Conservation (phyloP, 2,888 invertebrate species). For the Cephus pygmeus region DNA sequence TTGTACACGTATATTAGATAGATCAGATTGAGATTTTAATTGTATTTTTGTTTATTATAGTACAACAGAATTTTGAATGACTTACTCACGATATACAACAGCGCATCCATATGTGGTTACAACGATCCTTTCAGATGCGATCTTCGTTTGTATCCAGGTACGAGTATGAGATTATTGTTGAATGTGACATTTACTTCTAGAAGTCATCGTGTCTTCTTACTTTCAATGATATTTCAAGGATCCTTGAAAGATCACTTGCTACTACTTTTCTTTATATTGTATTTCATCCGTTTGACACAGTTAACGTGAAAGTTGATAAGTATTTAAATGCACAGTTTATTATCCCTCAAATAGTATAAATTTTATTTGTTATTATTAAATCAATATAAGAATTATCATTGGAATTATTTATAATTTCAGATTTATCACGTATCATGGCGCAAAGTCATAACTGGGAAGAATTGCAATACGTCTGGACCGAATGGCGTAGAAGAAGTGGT, state of each 20-base stretch:
- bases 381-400: slow-evolving; percentile 1
- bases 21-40: background rate
- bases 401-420: slow-evolving; percentile 47
- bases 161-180: slow-evolving; percentile 43
- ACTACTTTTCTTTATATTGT: too few relatives aligned
- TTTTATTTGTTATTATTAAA: background rate
- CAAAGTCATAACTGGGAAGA: slow-evolving; percentile 88
- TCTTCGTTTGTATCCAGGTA: slow-evolving; percentile 82
- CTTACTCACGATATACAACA: slow-evolving; percentile 88
- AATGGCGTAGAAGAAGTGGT: slow-evolving; percentile 86
- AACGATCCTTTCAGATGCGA: slow-evolving; percentile 87
- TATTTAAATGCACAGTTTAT: background rate
- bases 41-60: slow-evolving; percentile 67
- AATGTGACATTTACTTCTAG: background rate
- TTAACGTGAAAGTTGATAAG: slow-evolving; percentile 37
- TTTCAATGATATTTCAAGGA: background rate
- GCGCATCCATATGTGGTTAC: slow-evolving; percentile 85
- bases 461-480: slow-evolving; percentile 87
- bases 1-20: background rate
- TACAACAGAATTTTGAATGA: slow-evolving; percentile 89
- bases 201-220: background rate
- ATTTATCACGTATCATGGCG: slow-evolving; percentile 77
- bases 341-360: background rate
- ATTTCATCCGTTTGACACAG: slow-evolving; percentile 13
- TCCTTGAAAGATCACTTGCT: background rate